Evolutionary conservation across 2,888 invertebrate genomes (phyloP), one percentile per base, ranked within the genome.

Genomic region (Proisotoma minuta): DNA sequence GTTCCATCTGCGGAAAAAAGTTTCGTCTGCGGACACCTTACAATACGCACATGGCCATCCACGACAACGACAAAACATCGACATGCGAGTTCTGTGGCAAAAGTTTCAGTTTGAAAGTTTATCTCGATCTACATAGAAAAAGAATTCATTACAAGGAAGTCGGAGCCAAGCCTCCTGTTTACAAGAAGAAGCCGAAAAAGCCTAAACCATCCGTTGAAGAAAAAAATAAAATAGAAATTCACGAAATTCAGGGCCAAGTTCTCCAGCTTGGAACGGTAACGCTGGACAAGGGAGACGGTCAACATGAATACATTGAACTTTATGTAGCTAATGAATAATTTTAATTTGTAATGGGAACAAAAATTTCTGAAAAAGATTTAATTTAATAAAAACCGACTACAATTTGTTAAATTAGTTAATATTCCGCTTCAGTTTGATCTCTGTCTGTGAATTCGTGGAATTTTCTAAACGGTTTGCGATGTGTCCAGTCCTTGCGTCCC

Each of bases 401-500:
- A n/a, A n/a, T n/a, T n/a, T n/a, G n/a, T n/a, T n/a, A n/a, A n/a
- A n/a, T n/a, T n/a, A n/a, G n/a, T n/a, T 67, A 65, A 63, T 57
- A 73, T 26, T 73, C 70, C 59, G 85, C 84, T 79, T 88, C 87
- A 0, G 89, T 87, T 69, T 84, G 81, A 76, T 85, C 83, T 74
- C 87, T 83, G 75, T 86, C 81, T 75, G 86, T 86, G 81, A 86
- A 85, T 26, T 88, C 87, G 75, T 91, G 87, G 75, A 86, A 91
- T 75, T 89, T 89, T 5, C 85, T 84, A 70, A 88, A 88, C 0
- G 86, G 86, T 66, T 87, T 84, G 76, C 85, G 85, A 73, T 89
- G 85, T 12, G 88, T 85, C 71, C 89, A 90, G 76, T 92, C 92
- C 79, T 85, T 87, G 74, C 83, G 87, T 68, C 87, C 89, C 75